Conservation (phyloP, 2,888 invertebrate species). For the Aleiodes testaceus region DNA sequence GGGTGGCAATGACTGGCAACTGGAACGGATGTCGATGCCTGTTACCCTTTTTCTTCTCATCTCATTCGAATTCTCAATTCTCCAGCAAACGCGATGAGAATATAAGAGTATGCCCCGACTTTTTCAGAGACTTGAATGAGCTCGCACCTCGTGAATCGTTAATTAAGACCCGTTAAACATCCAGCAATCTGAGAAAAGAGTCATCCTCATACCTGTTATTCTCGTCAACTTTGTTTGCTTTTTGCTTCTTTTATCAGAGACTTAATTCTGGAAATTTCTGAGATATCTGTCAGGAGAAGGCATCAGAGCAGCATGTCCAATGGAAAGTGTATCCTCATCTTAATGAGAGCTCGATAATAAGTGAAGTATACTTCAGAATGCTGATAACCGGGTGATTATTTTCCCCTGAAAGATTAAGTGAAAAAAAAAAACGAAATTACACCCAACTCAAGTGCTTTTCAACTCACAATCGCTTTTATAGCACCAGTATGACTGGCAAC, state of each 20-base stretch:
- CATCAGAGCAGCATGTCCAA: too few species aligned
- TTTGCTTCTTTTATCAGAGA: not conserved
- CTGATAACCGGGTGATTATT: slow-evolving; percentile 63
- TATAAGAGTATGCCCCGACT: slow-evolving; percentile 6
- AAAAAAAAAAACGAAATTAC: too few species aligned
- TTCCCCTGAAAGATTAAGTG: slow-evolving; percentile 5
- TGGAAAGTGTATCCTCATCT: slow-evolving; percentile 41
- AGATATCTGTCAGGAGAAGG: too few species aligned
- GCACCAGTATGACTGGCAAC: slow-evolving; percentile 33
- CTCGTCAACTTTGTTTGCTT: not conserved
- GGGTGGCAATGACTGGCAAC: slow-evolving; percentile 35
- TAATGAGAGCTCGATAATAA: slow-evolving; percentile 60
- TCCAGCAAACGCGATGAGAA: not conserved
- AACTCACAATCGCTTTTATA: slow-evolving; percentile 46
- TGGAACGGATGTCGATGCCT: slow-evolving; percentile 35
- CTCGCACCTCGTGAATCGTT: slow-evolving; percentile 53
- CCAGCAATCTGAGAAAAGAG: slow-evolving; percentile 48
- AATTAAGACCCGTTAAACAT: slow-evolving; percentile 51
- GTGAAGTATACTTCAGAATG: slow-evolving; percentile 59
- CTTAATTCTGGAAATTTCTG: too few species aligned
- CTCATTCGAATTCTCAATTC: slow-evolving; percentile 26
- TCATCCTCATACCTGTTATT: not conserved
- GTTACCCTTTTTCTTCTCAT: not conserved
- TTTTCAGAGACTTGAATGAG: too few species aligned
- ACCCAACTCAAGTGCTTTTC: slow-evolving; percentile 54